phyloP scores from a whole-genome alignment of 2,888 invertebrate genomes.

The Caenorhabditis macrosperma region DNA sequence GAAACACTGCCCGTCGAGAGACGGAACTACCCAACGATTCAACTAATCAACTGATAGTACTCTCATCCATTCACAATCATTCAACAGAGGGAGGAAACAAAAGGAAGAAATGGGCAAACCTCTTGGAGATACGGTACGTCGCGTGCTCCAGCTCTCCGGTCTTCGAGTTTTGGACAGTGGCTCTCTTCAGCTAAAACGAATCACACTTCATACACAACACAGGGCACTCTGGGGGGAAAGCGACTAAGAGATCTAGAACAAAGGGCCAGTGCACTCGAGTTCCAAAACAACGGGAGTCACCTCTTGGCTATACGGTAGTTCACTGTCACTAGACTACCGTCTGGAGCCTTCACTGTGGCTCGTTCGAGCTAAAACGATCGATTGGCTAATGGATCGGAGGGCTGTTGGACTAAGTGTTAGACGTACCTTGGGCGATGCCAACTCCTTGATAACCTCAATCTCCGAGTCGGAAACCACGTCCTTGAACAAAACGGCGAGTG shows the following conservation, averaged over 20 bases:
- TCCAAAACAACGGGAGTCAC: constrained; percentile 36
- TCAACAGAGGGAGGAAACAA: constrained; percentile 17
- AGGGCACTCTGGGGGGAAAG: constrained; percentile 7
- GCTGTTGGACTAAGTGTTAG: background rate
- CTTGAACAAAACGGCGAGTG: constrained; percentile 77
- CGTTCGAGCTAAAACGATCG: constrained; percentile 61
- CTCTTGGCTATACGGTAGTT: constrained; percentile 71
- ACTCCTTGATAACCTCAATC: constrained; percentile 88
- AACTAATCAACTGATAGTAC: background rate
- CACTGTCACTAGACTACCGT: constrained; percentile 65
- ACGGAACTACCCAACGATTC: background rate
- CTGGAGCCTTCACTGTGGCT: constrained; percentile 66
- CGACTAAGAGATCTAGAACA: constrained; percentile 1
- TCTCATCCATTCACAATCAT: constrained; percentile 8
- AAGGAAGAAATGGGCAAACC: constrained; percentile 78
- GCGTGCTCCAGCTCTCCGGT: constrained; percentile 89
- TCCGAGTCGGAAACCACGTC: constrained; percentile 87
- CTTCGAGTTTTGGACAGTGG: constrained; percentile 82
- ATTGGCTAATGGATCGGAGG: background rate
- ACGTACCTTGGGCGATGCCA: constrained; percentile 89
- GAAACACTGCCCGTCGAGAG: constrained; percentile 12
- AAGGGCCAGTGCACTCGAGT: background rate
- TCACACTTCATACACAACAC: constrained; percentile 37
- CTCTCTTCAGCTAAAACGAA: constrained; percentile 75
- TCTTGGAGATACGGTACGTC: constrained; percentile 96